Evolutionary conservation across 2,113 vertebrate species (phyloP), one percentile per base, ranked within the genome.

Genomic region (Gnathonemus echidnorhynchus): DNA sequence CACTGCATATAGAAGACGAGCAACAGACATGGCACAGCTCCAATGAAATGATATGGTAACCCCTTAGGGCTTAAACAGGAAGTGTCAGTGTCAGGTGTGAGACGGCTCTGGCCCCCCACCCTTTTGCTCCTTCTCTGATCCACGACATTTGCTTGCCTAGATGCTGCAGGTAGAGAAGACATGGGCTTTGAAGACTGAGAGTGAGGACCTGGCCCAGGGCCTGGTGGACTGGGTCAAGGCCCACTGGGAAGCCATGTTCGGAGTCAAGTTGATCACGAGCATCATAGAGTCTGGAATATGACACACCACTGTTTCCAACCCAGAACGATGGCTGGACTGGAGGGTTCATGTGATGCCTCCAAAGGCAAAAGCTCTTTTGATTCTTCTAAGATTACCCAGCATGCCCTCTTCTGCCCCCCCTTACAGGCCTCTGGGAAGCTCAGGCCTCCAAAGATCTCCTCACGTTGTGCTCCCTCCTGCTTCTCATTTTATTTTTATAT

Each of bases 171-270:
- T 96, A 91, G 97, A 97, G 94, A 97, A 93, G 91, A 96, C 93
- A 8, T 98, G 97, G 97, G 92, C 94, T 0, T 92, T 98, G 74
- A 96, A 92, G 42, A 94, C 96, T 0, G 96, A 96, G 86, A 95
- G 96, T 92, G 80, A 50, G 0, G 96, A 97, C 91, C 94, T 97
- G 74, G 92, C 96, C 27, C 95, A 94, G 35, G 95, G 93, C 27
- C 94, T 98, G 91, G 94, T 97, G 91, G 94, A 95, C 88, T 98
- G 97, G 97, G 93, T 98, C 92, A 95, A 93, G 77, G 92, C 93
- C 3, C 97, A 96, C 84, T 98, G 97, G 97, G 97, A 98, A 93
- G 95, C 95, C 74, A 94, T 97, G 94, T 98, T 97, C 89, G 97
- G 97, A 53, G 97, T 98, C 0, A 95, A 95, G 21, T 95, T 98